These are phyloP conservation scores for Drosophila tripunctata DNA, from an alignment of 2,888 invertebrate species.

Conservation along the genomic window DNA sequence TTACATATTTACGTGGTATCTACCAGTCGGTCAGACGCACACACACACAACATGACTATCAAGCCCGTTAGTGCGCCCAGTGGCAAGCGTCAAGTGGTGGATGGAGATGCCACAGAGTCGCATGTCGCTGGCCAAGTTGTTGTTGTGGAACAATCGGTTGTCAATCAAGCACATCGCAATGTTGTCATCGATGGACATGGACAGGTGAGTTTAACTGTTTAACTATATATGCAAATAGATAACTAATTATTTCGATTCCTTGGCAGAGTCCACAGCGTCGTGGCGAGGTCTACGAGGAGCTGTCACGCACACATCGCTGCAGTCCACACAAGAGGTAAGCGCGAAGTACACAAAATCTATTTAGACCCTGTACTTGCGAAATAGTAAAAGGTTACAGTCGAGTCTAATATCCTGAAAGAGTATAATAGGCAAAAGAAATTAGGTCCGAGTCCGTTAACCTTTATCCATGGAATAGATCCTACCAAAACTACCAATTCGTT, in stretches of 20 bases:
- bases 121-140: conserved; percentile 61
- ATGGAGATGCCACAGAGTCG: conserved; percentile 64
- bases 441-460: too few species aligned
- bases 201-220: conserved; percentile 80
- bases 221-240: too few species aligned
- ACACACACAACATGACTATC: conserved; percentile 80
- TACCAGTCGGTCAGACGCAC: too few species aligned
- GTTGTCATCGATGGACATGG: conserved; percentile 82
- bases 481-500: too few species aligned
- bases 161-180: conserved; percentile 78
- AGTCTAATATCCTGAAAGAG: too few species aligned
- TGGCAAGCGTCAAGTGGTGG: conserved; percentile 71
- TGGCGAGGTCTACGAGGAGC: conserved; percentile 82
- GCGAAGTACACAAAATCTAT: background rate
- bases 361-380: background rate
- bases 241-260: too few species aligned
- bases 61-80: conserved; percentile 81
- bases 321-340: conserved; percentile 83
- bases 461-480: too few species aligned
- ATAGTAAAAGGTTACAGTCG: too few species aligned
- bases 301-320: conserved; percentile 82
- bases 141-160: conserved; percentile 69
- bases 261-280: conserved; percentile 83
- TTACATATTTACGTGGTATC: conserved; percentile 20
- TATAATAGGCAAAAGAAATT: too few species aligned